Evolutionary conservation across 2,888 invertebrate species (phyloP).

Genomic region (Drosophila barbarae): DNA sequence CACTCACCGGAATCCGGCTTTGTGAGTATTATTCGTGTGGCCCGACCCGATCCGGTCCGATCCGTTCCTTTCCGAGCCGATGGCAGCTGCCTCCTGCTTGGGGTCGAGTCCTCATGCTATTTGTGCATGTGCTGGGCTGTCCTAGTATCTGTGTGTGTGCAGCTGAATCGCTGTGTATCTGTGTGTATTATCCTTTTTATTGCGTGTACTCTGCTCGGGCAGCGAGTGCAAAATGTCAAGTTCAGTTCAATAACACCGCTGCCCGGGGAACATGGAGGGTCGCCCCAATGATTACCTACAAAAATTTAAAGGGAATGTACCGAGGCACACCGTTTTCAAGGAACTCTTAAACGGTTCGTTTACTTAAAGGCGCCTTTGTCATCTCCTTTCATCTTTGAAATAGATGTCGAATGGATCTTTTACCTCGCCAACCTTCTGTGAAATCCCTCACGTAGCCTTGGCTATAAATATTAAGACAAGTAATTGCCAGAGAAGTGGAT

Average conservation of each 20-base stretch:
- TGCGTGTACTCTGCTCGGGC: conserved; percentile 43
- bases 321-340: neutral
- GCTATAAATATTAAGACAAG: conserved; percentile 49
- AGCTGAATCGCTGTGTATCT: conserved; percentile 21
- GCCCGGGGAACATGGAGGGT: conserved; percentile 21
- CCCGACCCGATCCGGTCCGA: conserved; percentile 23
- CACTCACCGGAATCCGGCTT: conserved; percentile 36
- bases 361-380: too few species aligned
- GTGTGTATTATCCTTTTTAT: conserved; percentile 68
- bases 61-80: neutral
- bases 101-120: conserved; percentile 61
- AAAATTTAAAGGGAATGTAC: neutral
- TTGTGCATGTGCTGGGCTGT: conserved; percentile 17
- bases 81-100: conserved; percentile 64
- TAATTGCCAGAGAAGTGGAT: conserved; percentile 62
- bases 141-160: conserved; percentile 24
- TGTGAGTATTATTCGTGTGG: conserved; percentile 43
- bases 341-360: neutral
- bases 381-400: neutral
- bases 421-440: neutral
- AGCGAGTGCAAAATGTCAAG: conserved; percentile 77
- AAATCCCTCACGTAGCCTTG: conserved; percentile 35
- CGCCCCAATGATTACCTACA: conserved; percentile 6
- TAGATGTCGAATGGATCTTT: neutral
- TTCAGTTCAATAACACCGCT: conserved; percentile 78